These are phyloP conservation scores for Rutpela maculata DNA, from an alignment of 2,888 invertebrate genomes.

Conservation along the genomic window DNA sequence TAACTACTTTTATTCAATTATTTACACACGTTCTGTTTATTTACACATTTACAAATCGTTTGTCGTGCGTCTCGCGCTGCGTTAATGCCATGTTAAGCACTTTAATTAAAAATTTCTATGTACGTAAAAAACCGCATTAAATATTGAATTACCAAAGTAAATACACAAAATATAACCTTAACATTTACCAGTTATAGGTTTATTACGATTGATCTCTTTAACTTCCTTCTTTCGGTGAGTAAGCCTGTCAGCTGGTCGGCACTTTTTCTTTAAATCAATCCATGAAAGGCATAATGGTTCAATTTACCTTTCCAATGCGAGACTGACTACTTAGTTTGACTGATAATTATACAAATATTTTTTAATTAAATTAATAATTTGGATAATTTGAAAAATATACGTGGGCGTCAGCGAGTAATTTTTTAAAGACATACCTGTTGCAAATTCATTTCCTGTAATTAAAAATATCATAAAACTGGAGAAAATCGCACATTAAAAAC, in stretches of 20 bases:
- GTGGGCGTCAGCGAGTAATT: slow-evolving; percentile 1
- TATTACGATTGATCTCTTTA: neutral
- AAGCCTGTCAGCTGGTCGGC: neutral
- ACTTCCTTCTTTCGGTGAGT: slow-evolving; percentile 4
- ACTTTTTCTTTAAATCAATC: neutral
- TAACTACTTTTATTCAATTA: too few relatives aligned
- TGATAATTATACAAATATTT: neutral
- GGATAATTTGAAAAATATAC: slow-evolving; percentile 1
- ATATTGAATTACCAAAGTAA: slow-evolving; percentile 4
- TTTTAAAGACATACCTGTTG: slow-evolving; percentile 45
- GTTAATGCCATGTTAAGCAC: neutral
- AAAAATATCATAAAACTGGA: slow-evolving; percentile 24
- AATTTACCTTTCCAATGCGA: neutral
- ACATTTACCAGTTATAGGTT: neutral
- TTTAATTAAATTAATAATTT: neutral
- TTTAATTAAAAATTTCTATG: neutral
- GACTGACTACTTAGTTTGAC: neutral
- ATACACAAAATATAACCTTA: neutral
- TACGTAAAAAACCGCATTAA: neutral
- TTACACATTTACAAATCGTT: neutral
- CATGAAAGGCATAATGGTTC: neutral
- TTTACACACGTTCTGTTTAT: neutral
- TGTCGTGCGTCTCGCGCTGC: neutral
- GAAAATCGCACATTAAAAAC: slow-evolving; percentile 38
- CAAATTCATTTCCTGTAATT: slow-evolving; percentile 44